A percentile compares a stretch with the other conserved stretches of the same genome.
phyloP scores from a whole-genome alignment of 23 tunicate species.

The Halocynthia aurantium region DNA sequence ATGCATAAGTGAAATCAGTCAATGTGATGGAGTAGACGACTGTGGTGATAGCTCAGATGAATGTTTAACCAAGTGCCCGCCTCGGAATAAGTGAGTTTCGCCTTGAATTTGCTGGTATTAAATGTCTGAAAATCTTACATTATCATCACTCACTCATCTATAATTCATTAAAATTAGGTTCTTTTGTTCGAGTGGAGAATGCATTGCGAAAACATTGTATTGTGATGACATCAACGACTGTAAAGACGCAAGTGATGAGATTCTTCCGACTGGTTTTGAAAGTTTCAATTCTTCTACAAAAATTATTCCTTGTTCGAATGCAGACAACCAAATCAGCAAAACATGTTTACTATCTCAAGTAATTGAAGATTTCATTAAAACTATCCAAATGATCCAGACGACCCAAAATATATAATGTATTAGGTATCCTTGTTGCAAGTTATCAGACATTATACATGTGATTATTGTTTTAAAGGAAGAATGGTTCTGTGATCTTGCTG shows the following conservation, averaged over 20 bases:
- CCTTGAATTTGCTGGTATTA: no score
- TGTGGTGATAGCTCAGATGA: conserved; percentile 33
- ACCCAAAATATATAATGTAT: not conserved
- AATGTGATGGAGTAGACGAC: conserved; percentile 27
- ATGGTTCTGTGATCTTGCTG: conserved; percentile 25
- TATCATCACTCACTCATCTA: no score
- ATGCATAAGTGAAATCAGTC: not conserved
- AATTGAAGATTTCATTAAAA: no score
- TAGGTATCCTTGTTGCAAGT: no score
- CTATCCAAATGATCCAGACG: not conserved
- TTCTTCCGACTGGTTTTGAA: not conserved
- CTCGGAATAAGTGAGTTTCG: conserved; percentile 12
- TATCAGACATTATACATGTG: no score
- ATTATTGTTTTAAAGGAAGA: not conserved
- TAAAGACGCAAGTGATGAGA: conserved; percentile 19
- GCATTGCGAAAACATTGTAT: conserved; percentile 1
- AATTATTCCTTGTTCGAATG: conserved; percentile 6
- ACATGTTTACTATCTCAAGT: conserved; percentile 28
- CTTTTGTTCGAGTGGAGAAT: conserved; percentile 22
- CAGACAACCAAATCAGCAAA: not conserved
- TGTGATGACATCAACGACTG: conserved; percentile 29
- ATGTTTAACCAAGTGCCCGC: conserved; percentile 11
- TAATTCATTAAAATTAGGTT: not conserved
- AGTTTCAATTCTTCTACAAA: not conserved
- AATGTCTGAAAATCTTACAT: no score